A percentile compares a stretch with the other conserved stretches of the same genome.
These are phyloP conservation scores for Corvus hawaiiensis DNA, from an alignment of 2,113 vertebrate genomes.

Conservation along the genomic window DNA sequence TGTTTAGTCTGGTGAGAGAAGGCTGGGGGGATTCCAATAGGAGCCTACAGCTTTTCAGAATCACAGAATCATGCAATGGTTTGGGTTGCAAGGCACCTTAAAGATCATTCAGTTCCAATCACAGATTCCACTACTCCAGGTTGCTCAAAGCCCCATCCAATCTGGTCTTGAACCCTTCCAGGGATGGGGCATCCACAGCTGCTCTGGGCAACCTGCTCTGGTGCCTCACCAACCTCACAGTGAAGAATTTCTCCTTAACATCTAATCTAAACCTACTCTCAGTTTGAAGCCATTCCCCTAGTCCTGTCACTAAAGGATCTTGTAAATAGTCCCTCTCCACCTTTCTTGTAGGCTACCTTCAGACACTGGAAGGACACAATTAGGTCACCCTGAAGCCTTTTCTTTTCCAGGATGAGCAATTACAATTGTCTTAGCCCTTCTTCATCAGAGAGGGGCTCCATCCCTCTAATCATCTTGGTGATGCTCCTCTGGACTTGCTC, in stretches of 20 bases:
- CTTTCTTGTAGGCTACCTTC: neutral
- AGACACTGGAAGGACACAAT: neutral
- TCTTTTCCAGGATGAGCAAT: neutral
- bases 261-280: neutral
- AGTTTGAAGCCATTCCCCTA: neutral
- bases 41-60: neutral
- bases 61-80: neutral
- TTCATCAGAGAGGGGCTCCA: neutral
- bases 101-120: neutral
- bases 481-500: neutral
- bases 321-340: neutral
- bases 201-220: neutral
- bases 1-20: neutral
- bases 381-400: neutral
- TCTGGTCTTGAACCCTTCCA: neutral
- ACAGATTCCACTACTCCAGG: neutral
- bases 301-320: neutral
- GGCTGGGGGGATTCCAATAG: neutral
- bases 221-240: neutral
- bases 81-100: neutral
- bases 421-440: neutral
- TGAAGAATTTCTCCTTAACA: neutral
- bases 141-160: neutral
- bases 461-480: neutral
- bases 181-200: fast-evolving